phyloP scores from a whole-genome alignment of 2,797 vertebrate species.

The Peromyscus eremicus region DNA sequence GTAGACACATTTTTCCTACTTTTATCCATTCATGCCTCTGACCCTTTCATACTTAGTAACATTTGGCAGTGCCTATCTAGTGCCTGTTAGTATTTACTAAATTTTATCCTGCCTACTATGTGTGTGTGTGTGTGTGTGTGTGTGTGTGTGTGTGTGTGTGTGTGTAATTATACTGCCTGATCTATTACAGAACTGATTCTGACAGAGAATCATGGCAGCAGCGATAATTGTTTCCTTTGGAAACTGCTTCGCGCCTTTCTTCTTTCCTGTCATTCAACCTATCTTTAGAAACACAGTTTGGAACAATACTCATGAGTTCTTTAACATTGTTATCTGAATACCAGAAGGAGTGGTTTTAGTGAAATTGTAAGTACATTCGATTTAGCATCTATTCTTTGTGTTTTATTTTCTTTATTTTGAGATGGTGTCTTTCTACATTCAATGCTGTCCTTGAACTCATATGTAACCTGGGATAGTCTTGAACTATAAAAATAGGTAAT shows the following conservation, averaged over 20 bases:
- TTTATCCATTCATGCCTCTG: not conserved
- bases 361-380: conserved; percentile 30
- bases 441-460: not conserved
- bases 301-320: conserved; percentile 29
- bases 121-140: not conserved
- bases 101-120: not conserved
- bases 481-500: not conserved
- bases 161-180: not conserved
- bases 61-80: not conserved
- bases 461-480: not conserved
- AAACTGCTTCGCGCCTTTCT: not conserved
- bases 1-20: not conserved
- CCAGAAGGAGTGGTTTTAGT: conserved; percentile 36
- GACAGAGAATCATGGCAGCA: conserved; percentile 3
- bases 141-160: not conserved
- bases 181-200: conserved; percentile 17
- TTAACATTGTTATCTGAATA: conserved; percentile 30
- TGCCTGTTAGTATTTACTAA: conserved; percentile 19
- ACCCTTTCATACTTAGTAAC: not conserved
- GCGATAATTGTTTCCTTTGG: conserved; percentile 39
- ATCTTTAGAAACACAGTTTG: conserved; percentile 50
- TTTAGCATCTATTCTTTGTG: not conserved
- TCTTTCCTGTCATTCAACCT: not conserved
- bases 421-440: not conserved
- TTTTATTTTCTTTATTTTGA: not conserved